phyloP scores from a whole-genome alignment of 2,888 invertebrate species.

The Folsomia candida region DNA sequence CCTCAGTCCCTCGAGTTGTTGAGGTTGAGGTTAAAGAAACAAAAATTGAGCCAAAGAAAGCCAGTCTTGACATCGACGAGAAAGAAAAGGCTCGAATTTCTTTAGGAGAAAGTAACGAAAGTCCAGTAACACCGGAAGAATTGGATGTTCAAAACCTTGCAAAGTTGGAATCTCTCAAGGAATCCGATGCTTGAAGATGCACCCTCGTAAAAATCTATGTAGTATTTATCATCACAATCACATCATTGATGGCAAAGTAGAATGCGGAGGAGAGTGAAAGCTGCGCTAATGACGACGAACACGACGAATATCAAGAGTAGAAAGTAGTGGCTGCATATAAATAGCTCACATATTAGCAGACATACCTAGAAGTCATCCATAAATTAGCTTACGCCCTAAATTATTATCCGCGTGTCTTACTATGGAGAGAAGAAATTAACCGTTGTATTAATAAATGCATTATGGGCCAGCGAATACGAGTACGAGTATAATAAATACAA shows the following conservation, averaged over 20 bases:
- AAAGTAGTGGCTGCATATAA: no score
- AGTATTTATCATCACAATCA: no score
- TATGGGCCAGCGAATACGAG: no score
- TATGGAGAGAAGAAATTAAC: neutral
- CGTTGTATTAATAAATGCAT: no score
- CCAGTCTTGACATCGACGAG: constrained; percentile 48
- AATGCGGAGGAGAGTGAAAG: no score
- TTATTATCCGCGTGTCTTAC: neutral
- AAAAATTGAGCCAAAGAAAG: constrained; percentile 23
- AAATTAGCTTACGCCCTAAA: neutral
- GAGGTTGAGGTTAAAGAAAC: constrained; percentile 27
- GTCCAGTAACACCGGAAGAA: constrained; percentile 70
- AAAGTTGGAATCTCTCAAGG: constrained; percentile 81
- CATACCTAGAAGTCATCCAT: no score
- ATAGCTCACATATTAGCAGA: no score
- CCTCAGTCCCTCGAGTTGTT: constrained; percentile 33
- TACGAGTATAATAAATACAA: no score
- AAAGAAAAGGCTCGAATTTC: constrained; percentile 30
- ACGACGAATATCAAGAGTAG: no score
- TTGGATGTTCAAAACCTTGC: constrained; percentile 84
- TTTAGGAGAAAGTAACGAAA: constrained; percentile 43
- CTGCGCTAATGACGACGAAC: no score
- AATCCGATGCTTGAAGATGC: constrained; percentile 82
- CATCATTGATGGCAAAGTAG: no score
- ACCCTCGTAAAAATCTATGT: no score